These are phyloP conservation scores for Agrochola circellaris DNA, from an alignment of 2,888 invertebrate genomes.

Conservation along the genomic window DNA sequence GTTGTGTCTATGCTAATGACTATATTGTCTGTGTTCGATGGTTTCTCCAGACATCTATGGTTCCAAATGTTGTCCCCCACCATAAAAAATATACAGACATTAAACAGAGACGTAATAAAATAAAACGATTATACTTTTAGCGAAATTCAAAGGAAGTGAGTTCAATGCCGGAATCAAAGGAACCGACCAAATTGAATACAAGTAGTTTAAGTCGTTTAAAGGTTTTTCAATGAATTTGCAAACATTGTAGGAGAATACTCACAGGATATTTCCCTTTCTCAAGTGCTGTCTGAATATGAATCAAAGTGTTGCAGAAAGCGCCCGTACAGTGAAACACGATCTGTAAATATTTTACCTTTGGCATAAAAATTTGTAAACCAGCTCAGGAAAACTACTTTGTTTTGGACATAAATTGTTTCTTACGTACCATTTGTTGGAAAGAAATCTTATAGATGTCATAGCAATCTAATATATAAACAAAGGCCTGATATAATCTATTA, in stretches of 20 bases:
- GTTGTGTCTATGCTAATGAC: background rate
- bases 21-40: too few species aligned
- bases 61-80: background rate
- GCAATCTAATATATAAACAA: constrained; percentile 27
- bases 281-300: background rate
- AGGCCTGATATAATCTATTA: constrained; percentile 22
- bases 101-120: background rate
- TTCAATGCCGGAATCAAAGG: too few species aligned
- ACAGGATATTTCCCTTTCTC: background rate
- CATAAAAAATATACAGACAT: too few species aligned
- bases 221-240: background rate
- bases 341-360: constrained; percentile 4
- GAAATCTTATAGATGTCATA: constrained; percentile 21
- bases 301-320: background rate
- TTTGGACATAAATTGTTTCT: background rate
- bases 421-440: constrained; percentile 7
- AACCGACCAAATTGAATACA: too few species aligned
- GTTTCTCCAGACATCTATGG: background rate
- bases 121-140: background rate
- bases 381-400: rapidly evolving
- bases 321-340: constrained; percentile 4
- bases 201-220: too few species aligned
- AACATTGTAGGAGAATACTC: background rate
- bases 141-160: too few species aligned
- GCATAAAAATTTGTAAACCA: background rate